Conservation (phyloP, 2,797 vertebrate genomes). For the Setipinna tenuifilis region DNA sequence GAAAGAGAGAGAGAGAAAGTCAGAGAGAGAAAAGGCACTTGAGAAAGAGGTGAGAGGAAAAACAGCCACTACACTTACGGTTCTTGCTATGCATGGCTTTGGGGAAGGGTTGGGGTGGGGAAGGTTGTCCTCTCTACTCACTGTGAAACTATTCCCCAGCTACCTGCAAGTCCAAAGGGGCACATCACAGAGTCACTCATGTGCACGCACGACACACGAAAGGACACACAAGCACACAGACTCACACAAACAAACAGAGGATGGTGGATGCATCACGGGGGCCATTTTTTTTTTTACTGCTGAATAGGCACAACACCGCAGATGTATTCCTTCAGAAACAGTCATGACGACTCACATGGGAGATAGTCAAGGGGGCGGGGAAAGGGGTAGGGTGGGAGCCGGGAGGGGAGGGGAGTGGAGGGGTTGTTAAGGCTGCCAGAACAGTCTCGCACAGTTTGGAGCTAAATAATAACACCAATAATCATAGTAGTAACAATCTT, state of each 20-base stretch:
- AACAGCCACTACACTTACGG: conserved; percentile 69
- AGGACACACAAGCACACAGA: conserved; percentile 19
- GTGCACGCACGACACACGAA: neutral
- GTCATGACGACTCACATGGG: neutral
- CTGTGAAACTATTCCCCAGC: conserved; percentile 74
- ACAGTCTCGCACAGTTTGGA: conserved; percentile 21
- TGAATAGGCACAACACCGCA: neutral
- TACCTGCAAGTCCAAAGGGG: conserved; percentile 72
- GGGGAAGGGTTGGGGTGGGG: conserved; percentile 58
- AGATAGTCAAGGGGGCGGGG: neutral
- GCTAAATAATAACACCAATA: conserved; percentile 27
- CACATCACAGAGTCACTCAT: conserved; percentile 48
- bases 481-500: neutral
- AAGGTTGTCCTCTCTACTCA: conserved; percentile 73
- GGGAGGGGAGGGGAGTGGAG: neutral
- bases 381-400: neutral
- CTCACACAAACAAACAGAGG: neutral
- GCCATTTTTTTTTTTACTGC: neutral
- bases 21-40: neutral
- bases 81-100: conserved; percentile 82
- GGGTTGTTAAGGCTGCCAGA: neutral
- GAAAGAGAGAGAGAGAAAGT: conserved; percentile 17
- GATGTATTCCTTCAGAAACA: neutral
- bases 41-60: neutral
- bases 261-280: conserved; percentile 5